phyloP scores from a whole-genome alignment of 2,888 invertebrate species.

The Agriopis aurantiaria region DNA sequence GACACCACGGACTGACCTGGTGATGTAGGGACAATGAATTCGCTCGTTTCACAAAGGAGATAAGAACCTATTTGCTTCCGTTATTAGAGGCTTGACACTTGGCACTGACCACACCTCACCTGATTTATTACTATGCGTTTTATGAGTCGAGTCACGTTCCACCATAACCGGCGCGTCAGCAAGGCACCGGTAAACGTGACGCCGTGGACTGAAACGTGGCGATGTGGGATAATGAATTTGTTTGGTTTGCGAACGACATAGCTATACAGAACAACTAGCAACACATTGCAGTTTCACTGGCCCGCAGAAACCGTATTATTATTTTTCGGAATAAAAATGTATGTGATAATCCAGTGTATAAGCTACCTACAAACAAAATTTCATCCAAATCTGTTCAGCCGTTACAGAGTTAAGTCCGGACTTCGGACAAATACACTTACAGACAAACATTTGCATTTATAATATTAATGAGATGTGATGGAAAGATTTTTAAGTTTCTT shows the following conservation, averaged over 20 bases:
- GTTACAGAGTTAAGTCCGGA: no score
- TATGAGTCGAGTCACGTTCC: conserved; percentile 36
- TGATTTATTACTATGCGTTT: conserved; percentile 29
- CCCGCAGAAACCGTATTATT: no score
- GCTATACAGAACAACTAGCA: no score
- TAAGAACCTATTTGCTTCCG: background rate
- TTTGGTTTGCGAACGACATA: background rate
- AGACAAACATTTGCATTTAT: no score
- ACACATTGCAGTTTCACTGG: no score
- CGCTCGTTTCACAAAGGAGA: background rate
- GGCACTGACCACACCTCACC: background rate
- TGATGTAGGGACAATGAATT: background rate
- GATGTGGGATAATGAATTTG: background rate
- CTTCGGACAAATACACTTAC: no score
- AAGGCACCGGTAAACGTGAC: conserved; percentile 28
- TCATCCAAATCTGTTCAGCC: no score
- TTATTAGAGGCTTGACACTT: background rate
- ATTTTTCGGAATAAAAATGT: no score
- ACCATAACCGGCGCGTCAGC: conserved; percentile 40
- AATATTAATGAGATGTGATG: no score
- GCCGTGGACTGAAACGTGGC: background rate
- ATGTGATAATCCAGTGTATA: no score
- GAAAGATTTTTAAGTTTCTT: no score
- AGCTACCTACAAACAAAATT: no score
- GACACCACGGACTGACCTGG: conserved; percentile 4